Conservation (phyloP, 2,797 vertebrate genomes). For the Cephalopachus bancanus region DNA sequence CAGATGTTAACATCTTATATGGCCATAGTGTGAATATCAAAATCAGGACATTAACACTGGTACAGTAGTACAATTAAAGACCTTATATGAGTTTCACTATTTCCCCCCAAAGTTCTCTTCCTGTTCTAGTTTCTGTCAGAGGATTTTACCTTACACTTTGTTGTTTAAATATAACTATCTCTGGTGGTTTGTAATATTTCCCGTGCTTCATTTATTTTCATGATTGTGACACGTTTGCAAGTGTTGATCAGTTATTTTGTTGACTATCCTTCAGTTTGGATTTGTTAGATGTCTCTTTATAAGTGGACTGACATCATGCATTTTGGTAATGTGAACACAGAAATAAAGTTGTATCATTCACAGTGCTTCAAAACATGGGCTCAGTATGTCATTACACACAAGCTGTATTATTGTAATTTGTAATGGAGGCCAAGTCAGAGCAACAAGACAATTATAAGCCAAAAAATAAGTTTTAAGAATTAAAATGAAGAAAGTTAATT, state of each 20-base stretch:
- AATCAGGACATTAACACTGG: background rate
- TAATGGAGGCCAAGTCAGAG: background rate
- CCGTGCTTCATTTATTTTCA: background rate
- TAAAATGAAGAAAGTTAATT: background rate
- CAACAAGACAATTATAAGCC: background rate
- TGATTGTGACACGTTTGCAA: background rate
- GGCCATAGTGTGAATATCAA: background rate
- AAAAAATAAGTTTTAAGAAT: background rate
- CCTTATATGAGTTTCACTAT: background rate
- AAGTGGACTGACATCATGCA: background rate
- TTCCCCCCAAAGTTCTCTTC: background rate
- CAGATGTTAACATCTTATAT: background rate
- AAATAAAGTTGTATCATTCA: background rate
- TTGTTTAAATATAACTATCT: background rate
- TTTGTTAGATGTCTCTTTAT: background rate
- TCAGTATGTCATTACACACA: background rate
- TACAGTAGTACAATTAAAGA: background rate
- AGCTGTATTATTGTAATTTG: background rate
- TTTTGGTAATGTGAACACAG: background rate
- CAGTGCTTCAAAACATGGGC: background rate
- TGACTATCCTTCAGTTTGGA: background rate
- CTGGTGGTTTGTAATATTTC: background rate
- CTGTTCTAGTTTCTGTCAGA: background rate
- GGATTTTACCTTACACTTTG: background rate
- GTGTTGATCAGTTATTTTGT: background rate